Evolutionary conservation across 2,797 vertebrate species (phyloP).

Genomic region (Chiroxiphia lanceolata): DNA sequence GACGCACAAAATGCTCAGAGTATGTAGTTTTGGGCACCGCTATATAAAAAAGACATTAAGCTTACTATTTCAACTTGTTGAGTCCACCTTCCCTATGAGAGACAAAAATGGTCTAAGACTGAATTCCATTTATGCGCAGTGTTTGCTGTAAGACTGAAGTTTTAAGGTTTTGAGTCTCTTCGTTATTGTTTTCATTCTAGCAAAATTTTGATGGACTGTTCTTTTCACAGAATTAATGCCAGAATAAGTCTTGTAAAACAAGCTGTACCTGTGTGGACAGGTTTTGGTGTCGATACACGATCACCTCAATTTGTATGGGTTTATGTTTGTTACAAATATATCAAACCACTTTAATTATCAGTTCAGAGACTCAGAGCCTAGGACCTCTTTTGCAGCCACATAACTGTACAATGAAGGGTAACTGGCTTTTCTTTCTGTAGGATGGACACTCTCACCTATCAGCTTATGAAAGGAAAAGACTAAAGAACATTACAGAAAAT

Average conservation of each 20-base stretch:
- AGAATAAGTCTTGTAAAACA: neutral
- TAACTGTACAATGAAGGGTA: neutral
- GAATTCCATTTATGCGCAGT: fast-evolving
- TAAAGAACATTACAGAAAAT: constrained; percentile 90
- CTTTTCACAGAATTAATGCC: neutral
- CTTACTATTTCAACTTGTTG: neutral
- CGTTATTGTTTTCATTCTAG: fast-evolving
- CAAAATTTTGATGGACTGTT: neutral
- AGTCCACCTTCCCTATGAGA: no score
- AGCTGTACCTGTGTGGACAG: fast-evolving
- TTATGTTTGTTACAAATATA: neutral
- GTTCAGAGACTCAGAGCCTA: neutral
- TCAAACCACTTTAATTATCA: neutral
- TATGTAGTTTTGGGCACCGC: fast-evolving
- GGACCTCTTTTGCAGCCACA: fast-evolving
- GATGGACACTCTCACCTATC: constrained; percentile 73
- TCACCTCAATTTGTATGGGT: neutral
- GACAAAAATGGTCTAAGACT: fast-evolving
- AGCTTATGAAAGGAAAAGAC: constrained; percentile 85
- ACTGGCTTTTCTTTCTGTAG: constrained; percentile 31
- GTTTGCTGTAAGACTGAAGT: neutral
- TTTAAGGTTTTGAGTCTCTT: neutral
- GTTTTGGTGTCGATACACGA: fast-evolving
- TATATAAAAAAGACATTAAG: neutral
- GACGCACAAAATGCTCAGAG: neutral